phyloP scores from a whole-genome alignment of 1,140 invertebrate species.

The Polyergus mexicanus region DNA sequence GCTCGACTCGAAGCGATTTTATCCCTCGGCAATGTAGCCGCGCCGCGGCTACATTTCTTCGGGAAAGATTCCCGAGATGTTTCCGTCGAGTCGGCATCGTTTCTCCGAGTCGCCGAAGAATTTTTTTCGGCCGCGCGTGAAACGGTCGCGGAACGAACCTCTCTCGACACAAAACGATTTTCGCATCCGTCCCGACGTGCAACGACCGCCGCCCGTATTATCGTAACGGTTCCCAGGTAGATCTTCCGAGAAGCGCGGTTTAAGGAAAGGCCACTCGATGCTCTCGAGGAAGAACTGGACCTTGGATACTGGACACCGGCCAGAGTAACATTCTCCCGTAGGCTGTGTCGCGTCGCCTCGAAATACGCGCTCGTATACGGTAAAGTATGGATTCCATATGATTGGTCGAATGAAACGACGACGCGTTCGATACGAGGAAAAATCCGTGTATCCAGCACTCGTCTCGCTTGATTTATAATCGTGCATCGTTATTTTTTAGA shows the following conservation, averaged over 20 bases:
- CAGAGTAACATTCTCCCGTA: constrained; percentile 76
- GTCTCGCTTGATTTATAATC: constrained; percentile 25
- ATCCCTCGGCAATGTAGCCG: background rate
- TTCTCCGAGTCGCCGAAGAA: constrained; percentile 40
- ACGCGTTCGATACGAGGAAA: background rate
- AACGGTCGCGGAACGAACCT: constrained; percentile 52
- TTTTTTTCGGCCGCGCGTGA: constrained; percentile 45
- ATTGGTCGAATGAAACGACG: constrained; percentile 64
- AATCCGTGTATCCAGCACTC: background rate
- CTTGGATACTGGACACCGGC: constrained; percentile 70
- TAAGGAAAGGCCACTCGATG: constrained; percentile 74
- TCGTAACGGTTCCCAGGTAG: constrained; percentile 77
- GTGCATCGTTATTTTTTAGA: constrained; percentile 22
- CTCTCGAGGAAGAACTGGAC: constrained; percentile 76
- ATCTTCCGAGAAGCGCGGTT: constrained; percentile 76
- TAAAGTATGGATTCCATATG: constrained; percentile 55
- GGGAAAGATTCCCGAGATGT: constrained; percentile 42
- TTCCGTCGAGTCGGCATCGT: background rate
- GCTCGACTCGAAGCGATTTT: constrained; percentile 10
- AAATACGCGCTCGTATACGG: constrained; percentile 55
- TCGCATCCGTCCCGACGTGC: constrained; percentile 28
- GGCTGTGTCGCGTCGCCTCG: constrained; percentile 56
- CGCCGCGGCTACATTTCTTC: background rate
- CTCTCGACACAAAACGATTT: constrained; percentile 57
- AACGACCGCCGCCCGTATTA: constrained; percentile 71